Evolutionary conservation across 2,113 vertebrate genomes (phyloP), one percentile per base, ranked within the genome.

Genomic region (Tinamus guttatus): DNA sequence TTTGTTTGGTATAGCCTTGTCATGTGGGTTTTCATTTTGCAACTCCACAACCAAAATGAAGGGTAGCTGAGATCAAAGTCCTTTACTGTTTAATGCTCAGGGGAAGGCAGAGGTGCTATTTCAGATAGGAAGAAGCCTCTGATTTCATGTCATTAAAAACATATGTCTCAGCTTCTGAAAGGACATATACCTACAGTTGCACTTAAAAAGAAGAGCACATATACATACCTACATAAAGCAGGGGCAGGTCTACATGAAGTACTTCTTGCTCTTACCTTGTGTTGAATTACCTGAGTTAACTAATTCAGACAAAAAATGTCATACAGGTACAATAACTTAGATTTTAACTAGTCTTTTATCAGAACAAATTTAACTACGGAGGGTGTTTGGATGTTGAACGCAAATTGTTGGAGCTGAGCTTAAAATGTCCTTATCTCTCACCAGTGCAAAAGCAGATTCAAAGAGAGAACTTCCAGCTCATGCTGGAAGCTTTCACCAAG

Each of bases 21-120:
- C 85, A 93, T 97, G 94, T 97, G 95, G 95, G 96, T 97, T 96
- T 96, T 94, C 52, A 68, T 97, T 94, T 95, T 97, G 94, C 87
- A 97, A 94, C 91, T 95, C 92, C 85, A 43, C 82, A 95, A 91
- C 95, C 90, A 93, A 97, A 96, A 95, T 95, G 84, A 94, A 93
- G 92, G 82, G 87, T 95, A 95, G 91, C 85, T 78, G 90, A 95
- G 95, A 96, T 95, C 95, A 96, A 96, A 93, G 95, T 71, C 0
- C 51, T 93, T 91, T 86, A 38, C 68, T 96, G 82, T 87, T 95
- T 96, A 91, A 95, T 81, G 91, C 93, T 97, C 90, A 94, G 80
- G 85, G 94, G 87, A 96, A 96, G 85, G 94, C 63, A 91, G 85
- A 94, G 87, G 93, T 96, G 95, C 85, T 93, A 7, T 90, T 96